These are phyloP conservation scores for Masnerella sp. DNA, from an alignment of 2,888 invertebrate species.

Conservation along the genomic window DNA sequence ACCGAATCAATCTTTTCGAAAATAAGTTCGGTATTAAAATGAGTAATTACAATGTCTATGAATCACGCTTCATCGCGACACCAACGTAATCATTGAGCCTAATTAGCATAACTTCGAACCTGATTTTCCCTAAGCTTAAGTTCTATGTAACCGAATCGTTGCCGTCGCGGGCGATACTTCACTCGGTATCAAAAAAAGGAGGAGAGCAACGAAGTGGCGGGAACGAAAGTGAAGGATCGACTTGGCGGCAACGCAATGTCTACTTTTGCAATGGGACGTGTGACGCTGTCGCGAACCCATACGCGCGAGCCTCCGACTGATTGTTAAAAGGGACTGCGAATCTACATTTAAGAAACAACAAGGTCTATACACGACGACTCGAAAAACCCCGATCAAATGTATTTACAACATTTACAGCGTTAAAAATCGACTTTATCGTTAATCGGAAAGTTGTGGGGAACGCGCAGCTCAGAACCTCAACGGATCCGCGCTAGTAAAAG, in stretches of 20 bases:
- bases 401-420: constrained; percentile 57
- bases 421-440: constrained; percentile 54
- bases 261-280: constrained; percentile 54
- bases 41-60: not conserved
- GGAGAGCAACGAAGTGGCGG: not conserved
- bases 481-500: constrained; percentile 50
- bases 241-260: constrained; percentile 16
- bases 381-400: constrained; percentile 43
- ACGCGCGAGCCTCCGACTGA: constrained; percentile 36
- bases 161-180: constrained; percentile 18
- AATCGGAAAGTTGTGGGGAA: constrained; percentile 44
- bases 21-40: too few relatives aligned
- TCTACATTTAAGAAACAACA: constrained; percentile 52
- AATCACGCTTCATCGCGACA: constrained; percentile 32
- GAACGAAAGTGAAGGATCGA: constrained; percentile 10
- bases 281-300: constrained; percentile 42
- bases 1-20: too few relatives aligned
- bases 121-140: constrained; percentile 53
- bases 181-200: not conserved
- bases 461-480: constrained; percentile 26
- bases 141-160: constrained; percentile 29
- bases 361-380: constrained; percentile 54
- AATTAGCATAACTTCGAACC: constrained; percentile 57
- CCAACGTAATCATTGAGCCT: constrained; percentile 59
- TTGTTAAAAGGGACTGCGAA: constrained; percentile 38